Evolutionary conservation across 2,797 vertebrate genomes (phyloP).

Genomic region (Thunnus albacares): DNA sequence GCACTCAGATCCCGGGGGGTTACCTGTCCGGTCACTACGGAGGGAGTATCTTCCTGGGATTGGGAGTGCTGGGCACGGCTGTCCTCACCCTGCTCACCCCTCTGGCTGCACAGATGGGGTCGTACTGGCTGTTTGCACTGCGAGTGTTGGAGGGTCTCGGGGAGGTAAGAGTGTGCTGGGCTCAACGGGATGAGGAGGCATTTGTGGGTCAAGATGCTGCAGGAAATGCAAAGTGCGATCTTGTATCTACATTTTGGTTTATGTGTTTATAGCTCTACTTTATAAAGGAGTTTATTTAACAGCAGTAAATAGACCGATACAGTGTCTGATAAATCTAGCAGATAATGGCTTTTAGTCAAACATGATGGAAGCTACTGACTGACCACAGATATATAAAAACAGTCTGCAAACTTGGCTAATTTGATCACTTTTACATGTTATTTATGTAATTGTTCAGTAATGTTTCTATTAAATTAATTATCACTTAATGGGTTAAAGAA

Average conservation of each 20-base stretch:
- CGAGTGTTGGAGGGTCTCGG: constrained; percentile 89
- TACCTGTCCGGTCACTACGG: constrained; percentile 89
- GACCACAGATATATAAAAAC: too few relatives aligned
- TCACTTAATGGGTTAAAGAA: too few relatives aligned
- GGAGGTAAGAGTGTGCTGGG: constrained; percentile 79
- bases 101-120: constrained; percentile 83
- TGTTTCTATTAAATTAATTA: not conserved
- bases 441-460: not conserved
- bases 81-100: constrained; percentile 89
- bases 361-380: not conserved
- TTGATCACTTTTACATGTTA: not conserved
- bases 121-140: constrained; percentile 85
- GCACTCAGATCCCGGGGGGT: constrained; percentile 89
- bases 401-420: too few relatives aligned
- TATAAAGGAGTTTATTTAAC: too few relatives aligned
- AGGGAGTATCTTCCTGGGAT: constrained; percentile 87
- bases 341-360: not conserved
- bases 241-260: not conserved
- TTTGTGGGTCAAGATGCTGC: too few relatives aligned
- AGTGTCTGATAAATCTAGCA: not conserved
- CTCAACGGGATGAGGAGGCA: not conserved
- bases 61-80: constrained; percentile 87
- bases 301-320: too few relatives aligned
- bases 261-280: not conserved
- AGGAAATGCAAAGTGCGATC: not conserved